phyloP scores from a whole-genome alignment of 2,113 vertebrate species.

The Vanacampus margaritifer region DNA sequence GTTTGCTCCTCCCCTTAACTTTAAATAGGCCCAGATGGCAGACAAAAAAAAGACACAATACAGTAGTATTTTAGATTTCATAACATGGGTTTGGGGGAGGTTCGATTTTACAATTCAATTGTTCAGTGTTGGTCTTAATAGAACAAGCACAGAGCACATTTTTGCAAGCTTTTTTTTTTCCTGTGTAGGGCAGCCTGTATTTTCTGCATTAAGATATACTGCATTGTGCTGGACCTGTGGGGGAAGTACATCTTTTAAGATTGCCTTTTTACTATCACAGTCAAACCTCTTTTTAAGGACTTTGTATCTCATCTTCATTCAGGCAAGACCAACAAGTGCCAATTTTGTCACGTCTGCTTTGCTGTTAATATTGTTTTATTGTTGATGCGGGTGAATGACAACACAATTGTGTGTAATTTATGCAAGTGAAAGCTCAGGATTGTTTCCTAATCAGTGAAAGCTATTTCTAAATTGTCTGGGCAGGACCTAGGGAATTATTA shows the following conservation, averaged over 20 bases:
- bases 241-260: background rate
- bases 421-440: slow-evolving; percentile 3
- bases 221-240: background rate
- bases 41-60: too few relatives aligned
- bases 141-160: background rate
- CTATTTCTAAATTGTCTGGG: slow-evolving; percentile 28
- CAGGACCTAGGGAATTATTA: slow-evolving; percentile 48
- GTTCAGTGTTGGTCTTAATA: background rate
- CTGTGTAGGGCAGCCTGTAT: background rate
- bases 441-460: background rate
- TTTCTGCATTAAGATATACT: background rate
- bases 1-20: background rate
- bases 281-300: background rate
- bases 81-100: background rate
- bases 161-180: background rate
- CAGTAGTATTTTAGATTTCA: background rate
- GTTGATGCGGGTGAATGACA: slow-evolving; percentile 4
- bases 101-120: background rate
- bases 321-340: slow-evolving; percentile 9
- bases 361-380: background rate
- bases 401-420: background rate
- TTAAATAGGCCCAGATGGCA: background rate
- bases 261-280: background rate
- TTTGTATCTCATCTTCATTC: background rate
- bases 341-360: background rate